These are phyloP conservation scores for Lonchura striata DNA, from an alignment of 2,113 vertebrate species.

Conservation along the genomic window DNA sequence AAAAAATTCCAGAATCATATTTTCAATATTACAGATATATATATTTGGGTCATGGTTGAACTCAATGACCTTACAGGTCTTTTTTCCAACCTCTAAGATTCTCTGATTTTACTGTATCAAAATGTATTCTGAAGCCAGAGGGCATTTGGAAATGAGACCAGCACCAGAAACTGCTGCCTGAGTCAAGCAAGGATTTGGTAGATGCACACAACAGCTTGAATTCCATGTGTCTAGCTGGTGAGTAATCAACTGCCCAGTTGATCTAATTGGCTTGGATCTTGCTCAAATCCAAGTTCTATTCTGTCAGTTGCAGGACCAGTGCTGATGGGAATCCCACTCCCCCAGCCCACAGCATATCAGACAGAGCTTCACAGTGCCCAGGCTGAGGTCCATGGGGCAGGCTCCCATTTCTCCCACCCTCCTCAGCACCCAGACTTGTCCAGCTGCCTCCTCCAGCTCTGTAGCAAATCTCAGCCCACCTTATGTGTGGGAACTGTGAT, in stretches of 20 bases:
- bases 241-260: fast-evolving
- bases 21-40: background rate
- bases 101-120: background rate
- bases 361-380: fast-evolving
- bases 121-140: background rate
- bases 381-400: background rate
- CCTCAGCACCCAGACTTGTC: background rate
- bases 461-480: fast-evolving
- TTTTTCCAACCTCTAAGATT: background rate
- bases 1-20: background rate
- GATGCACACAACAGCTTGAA: background rate
- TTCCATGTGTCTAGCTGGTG: background rate
- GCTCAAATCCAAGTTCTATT: fast-evolving
- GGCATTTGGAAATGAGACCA: background rate
- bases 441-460: background rate
- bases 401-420: fast-evolving
- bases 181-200: background rate
- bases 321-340: background rate
- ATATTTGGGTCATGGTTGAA: background rate
- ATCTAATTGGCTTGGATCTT: fast-evolving
- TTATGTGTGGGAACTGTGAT: background rate
- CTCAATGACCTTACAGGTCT: background rate
- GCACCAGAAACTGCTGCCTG: background rate
- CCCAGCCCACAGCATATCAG: fast-evolving
- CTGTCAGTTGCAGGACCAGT: background rate